phyloP scores from a whole-genome alignment of 2,888 invertebrate species.

The Eulithis testata region DNA sequence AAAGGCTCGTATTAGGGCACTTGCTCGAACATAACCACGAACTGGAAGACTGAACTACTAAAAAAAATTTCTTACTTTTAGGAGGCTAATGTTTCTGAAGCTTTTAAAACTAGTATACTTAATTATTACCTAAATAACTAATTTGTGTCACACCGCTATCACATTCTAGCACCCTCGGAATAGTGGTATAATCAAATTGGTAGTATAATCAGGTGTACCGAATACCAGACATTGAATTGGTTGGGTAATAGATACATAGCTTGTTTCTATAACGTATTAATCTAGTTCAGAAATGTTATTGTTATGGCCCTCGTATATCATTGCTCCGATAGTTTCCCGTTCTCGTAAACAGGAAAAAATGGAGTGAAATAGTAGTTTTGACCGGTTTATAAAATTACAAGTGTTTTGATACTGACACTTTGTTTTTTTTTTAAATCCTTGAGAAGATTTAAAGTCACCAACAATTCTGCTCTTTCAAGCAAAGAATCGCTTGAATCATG shows the following conservation, averaged over 20 bases:
- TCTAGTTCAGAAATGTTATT: conserved; percentile 22
- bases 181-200: conserved; percentile 7
- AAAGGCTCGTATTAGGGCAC: too few species aligned
- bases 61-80: too few species aligned
- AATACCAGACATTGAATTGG: conserved; percentile 9
- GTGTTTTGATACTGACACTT: background rate
- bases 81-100: too few species aligned
- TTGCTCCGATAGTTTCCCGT: conserved; percentile 13
- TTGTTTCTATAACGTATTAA: conserved; percentile 16
- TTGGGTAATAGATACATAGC: conserved; percentile 8
- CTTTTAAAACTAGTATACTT: background rate
- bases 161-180: conserved; percentile 10
- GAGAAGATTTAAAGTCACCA: background rate
- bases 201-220: conserved; percentile 3
- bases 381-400: conserved; percentile 1
- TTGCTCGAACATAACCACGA: too few species aligned
- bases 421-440: too few species aligned
- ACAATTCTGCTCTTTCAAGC: background rate
- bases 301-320: conserved; percentile 22
- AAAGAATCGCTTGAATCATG: too few species aligned
- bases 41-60: too few species aligned
- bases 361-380: conserved; percentile 8
- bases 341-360: conserved; percentile 26
- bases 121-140: background rate
- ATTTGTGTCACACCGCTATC: conserved; percentile 7